Base-by-base conservation (phyloP, 2,113 vertebrate genomes). In the Rhagologus leucostigma region DNA sequence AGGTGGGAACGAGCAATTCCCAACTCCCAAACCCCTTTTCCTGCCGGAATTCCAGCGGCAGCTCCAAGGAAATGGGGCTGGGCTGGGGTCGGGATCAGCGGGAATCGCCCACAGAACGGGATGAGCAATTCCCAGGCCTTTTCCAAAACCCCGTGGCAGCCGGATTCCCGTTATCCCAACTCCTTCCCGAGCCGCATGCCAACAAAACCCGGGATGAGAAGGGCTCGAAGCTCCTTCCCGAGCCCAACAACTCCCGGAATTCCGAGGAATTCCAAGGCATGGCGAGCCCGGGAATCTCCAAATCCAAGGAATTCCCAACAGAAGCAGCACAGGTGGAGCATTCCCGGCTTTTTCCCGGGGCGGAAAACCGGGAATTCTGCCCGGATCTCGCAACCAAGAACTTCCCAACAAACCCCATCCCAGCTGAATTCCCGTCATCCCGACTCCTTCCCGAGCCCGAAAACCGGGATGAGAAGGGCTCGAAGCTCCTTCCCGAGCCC, bases 401-500 rank as follows among this genome's bases (percentile, higher is more conserved):
- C 12, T 14, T 8, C 37, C 50, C 30, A 7, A n/a, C n/a, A 73
- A n/a, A 74, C 15, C 37, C 53, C 30, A 13, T 5, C 53, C 53
- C 30, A 8, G 53, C 29, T 1, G 4, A n/a, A 56, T 11, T 16
- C 52, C 22, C 11, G 22, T 23, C 13, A 47, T 47, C 23, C 35
- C 39, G 42, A 3, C 17, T 11, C 17, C 52, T 32, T 53, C 52
- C 52, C 11, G 7, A 55, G 52, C 17, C 53, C 8, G 1, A 9
- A 55, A 42, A 7, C 12, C 20, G 2, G 74, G n/a, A 49, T 6
- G 21, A 19, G n/a, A 3, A 33, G 9, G 9, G 44, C 6, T 8
- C 9, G 9, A 9, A 62, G 10, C 3, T 19, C 13, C 24, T 6
- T 8, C 24, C 41, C 10, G 6, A 27, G 1, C 4, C 33, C 55